A percentile compares a stretch with the other conserved stretches of the same genome.
Evolutionary conservation across 2,888 invertebrate genomes (phyloP).

Genomic region (Eubasilissa splendida): DNA sequence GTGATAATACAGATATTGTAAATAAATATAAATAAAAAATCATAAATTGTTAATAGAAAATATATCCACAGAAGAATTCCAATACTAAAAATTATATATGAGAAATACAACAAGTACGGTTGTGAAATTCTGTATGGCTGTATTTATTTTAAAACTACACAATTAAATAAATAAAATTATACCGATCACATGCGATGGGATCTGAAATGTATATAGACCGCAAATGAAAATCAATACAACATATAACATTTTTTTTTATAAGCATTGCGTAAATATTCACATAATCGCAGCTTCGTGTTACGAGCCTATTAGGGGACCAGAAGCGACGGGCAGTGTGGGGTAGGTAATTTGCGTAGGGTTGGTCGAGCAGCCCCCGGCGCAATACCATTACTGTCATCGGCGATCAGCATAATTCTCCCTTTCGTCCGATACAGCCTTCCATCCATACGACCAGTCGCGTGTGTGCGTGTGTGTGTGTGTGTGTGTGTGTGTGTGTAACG

Average conservation of each 20-base stretch:
- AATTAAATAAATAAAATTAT: too few species aligned
- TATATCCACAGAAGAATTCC: too few species aligned
- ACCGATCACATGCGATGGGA: too few species aligned
- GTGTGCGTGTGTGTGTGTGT: background rate
- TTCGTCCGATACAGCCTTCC: slow-evolving; percentile 11
- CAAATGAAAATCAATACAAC: background rate
- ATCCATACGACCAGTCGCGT: slow-evolving; percentile 6
- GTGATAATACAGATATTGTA: too few species aligned
- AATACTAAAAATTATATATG: too few species aligned
- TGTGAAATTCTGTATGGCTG: too few species aligned
- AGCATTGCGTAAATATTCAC: slow-evolving; percentile 8
- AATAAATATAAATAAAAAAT: too few species aligned
- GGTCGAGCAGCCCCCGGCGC: slow-evolving; percentile 30
- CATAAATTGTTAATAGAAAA: too few species aligned
- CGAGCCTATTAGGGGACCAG: slow-evolving; percentile 9
- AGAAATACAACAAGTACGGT: too few species aligned
- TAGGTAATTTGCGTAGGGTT: slow-evolving; percentile 15
- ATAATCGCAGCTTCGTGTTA: slow-evolving; percentile 21
- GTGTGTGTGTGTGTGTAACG: background rate
- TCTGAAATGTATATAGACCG: too few species aligned
- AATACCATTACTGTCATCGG: slow-evolving; percentile 56
- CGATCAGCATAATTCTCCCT: slow-evolving; percentile 57
- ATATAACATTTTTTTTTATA: slow-evolving; percentile 1
- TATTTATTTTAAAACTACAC: too few species aligned
- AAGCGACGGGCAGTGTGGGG: slow-evolving; percentile 20